Evolutionary conservation across 2,113 vertebrate genomes (phyloP).

Genomic region (Motacilla tschutschensis): DNA sequence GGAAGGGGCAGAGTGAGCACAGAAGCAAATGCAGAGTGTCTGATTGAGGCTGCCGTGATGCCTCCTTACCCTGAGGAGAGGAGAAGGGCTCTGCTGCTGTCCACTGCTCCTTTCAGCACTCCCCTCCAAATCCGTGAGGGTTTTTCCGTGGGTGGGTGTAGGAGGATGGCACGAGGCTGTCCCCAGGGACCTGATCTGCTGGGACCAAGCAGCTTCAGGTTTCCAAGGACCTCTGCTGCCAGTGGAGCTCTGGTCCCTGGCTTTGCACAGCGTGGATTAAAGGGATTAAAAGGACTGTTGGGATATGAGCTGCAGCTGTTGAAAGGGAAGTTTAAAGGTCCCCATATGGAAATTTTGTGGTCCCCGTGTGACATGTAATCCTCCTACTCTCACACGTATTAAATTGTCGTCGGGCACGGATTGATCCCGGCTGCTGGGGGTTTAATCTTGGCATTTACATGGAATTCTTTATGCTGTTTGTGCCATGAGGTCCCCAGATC

Average conservation of each 20-base stretch:
- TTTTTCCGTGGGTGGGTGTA: accelerated
- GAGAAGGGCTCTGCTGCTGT: not conserved
- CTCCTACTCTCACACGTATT: not conserved
- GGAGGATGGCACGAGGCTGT: not conserved
- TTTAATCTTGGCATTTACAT: not conserved
- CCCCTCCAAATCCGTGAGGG: not conserved
- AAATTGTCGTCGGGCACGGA: accelerated
- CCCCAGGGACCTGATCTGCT: not conserved
- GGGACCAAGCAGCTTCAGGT: not conserved
- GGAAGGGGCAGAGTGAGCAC: not conserved
- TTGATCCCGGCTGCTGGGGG: not conserved
- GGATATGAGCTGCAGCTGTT: not conserved
- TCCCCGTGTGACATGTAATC: not conserved
- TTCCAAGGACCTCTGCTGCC: not conserved
- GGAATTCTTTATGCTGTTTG: not conserved
- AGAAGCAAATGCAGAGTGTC: not conserved
- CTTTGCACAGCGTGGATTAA: not conserved
- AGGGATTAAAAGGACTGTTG: not conserved
- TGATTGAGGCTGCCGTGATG: not conserved
- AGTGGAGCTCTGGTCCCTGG: not conserved
- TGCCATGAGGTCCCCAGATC: not conserved
- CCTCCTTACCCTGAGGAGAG: not conserved
- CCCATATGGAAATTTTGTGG: not conserved
- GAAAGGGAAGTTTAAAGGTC: slow-evolving; percentile 2
- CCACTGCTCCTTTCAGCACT: accelerated